These are phyloP conservation scores for Holacanthus passer DNA, from an alignment of 2,113 vertebrate species.

Conservation along the genomic window DNA sequence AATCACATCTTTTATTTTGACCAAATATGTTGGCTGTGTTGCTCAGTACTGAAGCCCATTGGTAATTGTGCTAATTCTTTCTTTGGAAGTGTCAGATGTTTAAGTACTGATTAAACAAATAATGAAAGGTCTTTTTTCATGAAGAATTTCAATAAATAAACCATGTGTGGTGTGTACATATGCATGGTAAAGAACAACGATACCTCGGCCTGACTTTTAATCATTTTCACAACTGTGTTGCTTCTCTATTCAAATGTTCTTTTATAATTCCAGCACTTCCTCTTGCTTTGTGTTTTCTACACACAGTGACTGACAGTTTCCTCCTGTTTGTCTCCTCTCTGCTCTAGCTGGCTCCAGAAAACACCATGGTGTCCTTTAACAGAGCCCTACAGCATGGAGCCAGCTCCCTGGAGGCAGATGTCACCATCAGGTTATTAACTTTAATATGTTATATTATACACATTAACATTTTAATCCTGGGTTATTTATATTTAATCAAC, in stretches of 20 bases:
- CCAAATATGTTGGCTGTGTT: too few species aligned
- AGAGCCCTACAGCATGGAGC: constrained; percentile 91
- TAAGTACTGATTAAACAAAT: neutral
- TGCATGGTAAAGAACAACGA: too few species aligned
- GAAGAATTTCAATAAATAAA: neutral
- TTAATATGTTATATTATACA: too few species aligned
- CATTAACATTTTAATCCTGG: constrained; percentile 11
- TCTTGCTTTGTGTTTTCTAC: neutral
- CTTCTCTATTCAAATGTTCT: neutral
- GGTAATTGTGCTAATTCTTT: neutral
- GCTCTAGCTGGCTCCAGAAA: constrained; percentile 93
- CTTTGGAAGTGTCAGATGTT: too few species aligned
- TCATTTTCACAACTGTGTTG: neutral
- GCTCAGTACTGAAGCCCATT: neutral
- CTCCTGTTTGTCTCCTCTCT: constrained; percentile 31
- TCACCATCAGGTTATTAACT: constrained; percentile 88
- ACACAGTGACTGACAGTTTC: constrained; percentile 32
- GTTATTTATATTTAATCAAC: constrained; percentile 31
- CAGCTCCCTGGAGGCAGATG: constrained; percentile 90
- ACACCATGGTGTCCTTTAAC: constrained; percentile 96
- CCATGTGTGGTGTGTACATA: neutral
- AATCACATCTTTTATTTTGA: neutral
- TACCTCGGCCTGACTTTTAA: neutral
- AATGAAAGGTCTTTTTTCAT: neutral
- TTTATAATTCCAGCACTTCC: neutral